A percentile compares a stretch with the other conserved stretches of the same genome.
phyloP scores from a whole-genome alignment of 2,888 invertebrate genomes.

The Anoplius nigerrimus region DNA sequence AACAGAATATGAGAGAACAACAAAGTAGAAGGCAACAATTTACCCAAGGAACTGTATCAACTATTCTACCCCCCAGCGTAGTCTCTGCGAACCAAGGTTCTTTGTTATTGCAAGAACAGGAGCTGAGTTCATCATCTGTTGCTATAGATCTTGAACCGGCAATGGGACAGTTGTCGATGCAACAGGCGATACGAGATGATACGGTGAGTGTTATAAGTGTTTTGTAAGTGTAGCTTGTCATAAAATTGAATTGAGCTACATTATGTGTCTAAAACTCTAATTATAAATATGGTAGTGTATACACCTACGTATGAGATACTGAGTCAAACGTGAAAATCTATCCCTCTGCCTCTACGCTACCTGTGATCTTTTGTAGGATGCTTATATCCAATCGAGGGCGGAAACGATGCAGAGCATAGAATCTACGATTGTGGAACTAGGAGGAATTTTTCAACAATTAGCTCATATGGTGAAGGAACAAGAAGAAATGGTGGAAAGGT shows the following conservation, averaged over 20 bases:
- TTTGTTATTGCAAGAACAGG: conserved; percentile 70
- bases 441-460: conserved; percentile 97
- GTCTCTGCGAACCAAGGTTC: conserved; percentile 76
- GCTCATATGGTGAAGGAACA: conserved; percentile 99
- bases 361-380: conserved; percentile 76
- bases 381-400: conserved; percentile 93
- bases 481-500: conserved; percentile 96
- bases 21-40: conserved; percentile 95
- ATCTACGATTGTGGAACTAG: conserved; percentile 98
- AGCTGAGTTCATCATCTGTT: conserved; percentile 74
- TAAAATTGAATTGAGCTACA: no score
- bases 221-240: no score
- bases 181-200: conserved; percentile 67
- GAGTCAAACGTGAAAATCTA: no score
- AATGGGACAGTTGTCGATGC: conserved; percentile 74
- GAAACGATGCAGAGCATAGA: conserved; percentile 99
- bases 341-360: not conserved
- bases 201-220: conserved; percentile 51
- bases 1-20: conserved; percentile 93
- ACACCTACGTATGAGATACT: not conserved
- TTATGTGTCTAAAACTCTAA: no score
- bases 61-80: conserved; percentile 80
- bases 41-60: conserved; percentile 81
- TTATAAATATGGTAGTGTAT: conserved; percentile 11
- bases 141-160: conserved; percentile 89